Evolutionary conservation across 2,113 vertebrate species (phyloP).

Genomic region (Epinephelus lanceolatus): DNA sequence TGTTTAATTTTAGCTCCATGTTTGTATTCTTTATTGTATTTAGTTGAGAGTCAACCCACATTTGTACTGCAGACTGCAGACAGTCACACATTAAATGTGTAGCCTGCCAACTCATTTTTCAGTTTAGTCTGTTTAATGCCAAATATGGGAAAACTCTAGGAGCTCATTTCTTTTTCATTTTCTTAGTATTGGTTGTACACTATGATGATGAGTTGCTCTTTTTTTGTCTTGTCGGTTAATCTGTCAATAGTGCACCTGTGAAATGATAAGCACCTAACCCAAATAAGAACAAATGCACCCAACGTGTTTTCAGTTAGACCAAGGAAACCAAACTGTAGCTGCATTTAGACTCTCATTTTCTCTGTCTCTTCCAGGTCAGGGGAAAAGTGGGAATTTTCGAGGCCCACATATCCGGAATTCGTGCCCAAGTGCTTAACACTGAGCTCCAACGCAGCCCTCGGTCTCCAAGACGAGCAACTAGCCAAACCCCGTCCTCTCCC

Average conservation of each 20-base stretch:
- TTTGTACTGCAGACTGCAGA: neutral
- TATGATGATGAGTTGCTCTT: neutral
- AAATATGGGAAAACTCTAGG: constrained; percentile 5
- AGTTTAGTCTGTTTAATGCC: constrained; percentile 10
- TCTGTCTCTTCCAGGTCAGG: constrained; percentile 71
- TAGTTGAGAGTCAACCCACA: neutral
- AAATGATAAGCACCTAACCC: constrained; percentile 8
- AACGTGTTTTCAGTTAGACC: constrained; percentile 31
- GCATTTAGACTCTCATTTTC: constrained; percentile 1
- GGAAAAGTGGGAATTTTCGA: constrained; percentile 95
- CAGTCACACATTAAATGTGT: neutral
- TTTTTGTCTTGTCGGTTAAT: constrained; percentile 12
- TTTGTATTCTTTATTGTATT: neutral
- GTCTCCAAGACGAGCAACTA: constrained; percentile 72
- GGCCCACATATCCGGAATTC: constrained; percentile 90
- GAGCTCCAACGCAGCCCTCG: constrained; percentile 88
- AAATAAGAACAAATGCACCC: constrained; percentile 11
- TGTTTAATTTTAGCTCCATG: neutral
- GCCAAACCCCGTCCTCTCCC: constrained; percentile 54
- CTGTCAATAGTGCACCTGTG: constrained; percentile 15
- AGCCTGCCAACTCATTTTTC: constrained; percentile 14
- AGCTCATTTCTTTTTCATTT: neutral
- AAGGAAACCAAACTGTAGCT: constrained; percentile 16
- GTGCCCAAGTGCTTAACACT: constrained; percentile 85
- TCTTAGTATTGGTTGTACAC: neutral